Evolutionary conservation across 1,140 invertebrate species (phyloP).

Genomic region (Neodiprion lecontei): DNA sequence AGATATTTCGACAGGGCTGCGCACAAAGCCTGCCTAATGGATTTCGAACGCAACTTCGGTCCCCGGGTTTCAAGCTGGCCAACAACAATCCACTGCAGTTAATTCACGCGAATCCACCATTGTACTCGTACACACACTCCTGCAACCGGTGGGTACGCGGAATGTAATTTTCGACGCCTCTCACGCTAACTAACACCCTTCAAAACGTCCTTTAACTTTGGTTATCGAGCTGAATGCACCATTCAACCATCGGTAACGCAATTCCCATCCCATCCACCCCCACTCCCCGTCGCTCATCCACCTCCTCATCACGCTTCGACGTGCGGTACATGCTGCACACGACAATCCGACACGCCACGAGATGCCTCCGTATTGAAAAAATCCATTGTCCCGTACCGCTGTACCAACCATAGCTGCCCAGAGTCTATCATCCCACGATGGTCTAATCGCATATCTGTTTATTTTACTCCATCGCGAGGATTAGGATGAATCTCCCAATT

Average conservation of each 20-base stretch:
- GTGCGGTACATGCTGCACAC: too few relatives aligned
- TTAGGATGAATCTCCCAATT: too few relatives aligned
- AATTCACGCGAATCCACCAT: slow-evolving; percentile 4
- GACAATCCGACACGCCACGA: too few relatives aligned
- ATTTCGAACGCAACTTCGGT: slow-evolving; percentile 4
- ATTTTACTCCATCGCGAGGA: too few relatives aligned
- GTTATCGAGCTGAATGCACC: background rate
- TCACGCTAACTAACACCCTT: slow-evolving; percentile 7
- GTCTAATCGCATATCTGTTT: too few relatives aligned
- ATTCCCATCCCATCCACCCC: too few relatives aligned
- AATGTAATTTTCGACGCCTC: slow-evolving; percentile 5
- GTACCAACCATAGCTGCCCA: too few relatives aligned
- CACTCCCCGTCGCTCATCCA: too few relatives aligned
- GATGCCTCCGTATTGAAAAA: too few relatives aligned
- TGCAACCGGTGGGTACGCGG: background rate
- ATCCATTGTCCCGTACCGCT: too few relatives aligned
- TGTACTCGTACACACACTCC: background rate
- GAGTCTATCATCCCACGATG: too few relatives aligned
- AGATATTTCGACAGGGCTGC: background rate
- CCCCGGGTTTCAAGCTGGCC: background rate
- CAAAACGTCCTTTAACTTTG: background rate
- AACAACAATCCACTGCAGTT: slow-evolving; percentile 1
- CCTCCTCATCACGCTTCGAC: too few relatives aligned
- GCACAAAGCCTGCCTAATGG: background rate
- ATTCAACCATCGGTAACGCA: background rate